Evolutionary conservation across 2,797 vertebrate species (phyloP), one percentile per base, ranked within the genome.

Genomic region (Champsocephalus esox): DNA sequence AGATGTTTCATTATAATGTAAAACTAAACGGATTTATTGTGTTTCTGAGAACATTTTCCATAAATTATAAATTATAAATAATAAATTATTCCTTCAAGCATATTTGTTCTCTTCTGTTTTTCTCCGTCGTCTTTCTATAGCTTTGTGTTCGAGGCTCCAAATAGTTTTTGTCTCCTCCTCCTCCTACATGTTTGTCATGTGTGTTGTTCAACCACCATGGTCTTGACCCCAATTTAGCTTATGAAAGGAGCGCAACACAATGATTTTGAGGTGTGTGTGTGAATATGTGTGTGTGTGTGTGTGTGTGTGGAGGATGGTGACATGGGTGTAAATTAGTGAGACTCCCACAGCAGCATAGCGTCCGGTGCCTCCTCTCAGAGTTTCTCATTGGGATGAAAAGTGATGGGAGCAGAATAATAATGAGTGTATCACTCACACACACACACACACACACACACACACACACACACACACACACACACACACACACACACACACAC

Each of bases 171-270:
- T 34, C 34, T 8, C 32, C 46, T 48, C 69, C 57, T 70, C n/a
- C 65, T 59, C 17, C 34, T 44, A 21, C 66, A 4, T 16, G 3
- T 73, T 73, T 80, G 72, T 83, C 84, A 60, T 88, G 82, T 85
- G 74, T 84, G 70, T 84, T 85, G 69, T 82, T 77, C 70, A 73
- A 34, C 77, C 71, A 77, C 81, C 67, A 3, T 19, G 64, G 83
- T 78, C 83, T 77, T 89, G 82, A 87, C 83, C 85, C 78, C 75
- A 87, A 86, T 88, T 87, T 83, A 82, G 79, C 75, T 64, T 50
- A 24, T 84, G 75, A 89, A 82, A 73, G 69, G 66, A 78, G 32
- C 0, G 16, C 38, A 50, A 52, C 73, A 69, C 72, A 84, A 82
- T 82, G 83, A 87, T 81, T 82, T 79, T 77, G 68, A 80, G 64